Percentiles rank a stretch among this genome's conserved stretches.
phyloP scores from a whole-genome alignment of 2,888 invertebrate species.

The Drosophila tanythrix region DNA sequence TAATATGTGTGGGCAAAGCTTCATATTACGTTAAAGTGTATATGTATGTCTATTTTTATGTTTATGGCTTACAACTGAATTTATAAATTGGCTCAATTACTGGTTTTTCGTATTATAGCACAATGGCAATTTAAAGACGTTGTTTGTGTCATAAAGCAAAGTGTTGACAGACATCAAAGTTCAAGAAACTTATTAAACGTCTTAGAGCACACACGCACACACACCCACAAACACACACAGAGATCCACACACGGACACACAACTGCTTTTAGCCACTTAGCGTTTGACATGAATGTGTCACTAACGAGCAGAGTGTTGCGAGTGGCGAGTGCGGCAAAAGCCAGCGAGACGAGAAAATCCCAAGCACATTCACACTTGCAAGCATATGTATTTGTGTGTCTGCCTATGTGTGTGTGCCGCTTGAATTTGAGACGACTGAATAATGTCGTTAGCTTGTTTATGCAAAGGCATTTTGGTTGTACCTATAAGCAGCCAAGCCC shows the following conservation, averaged over 20 bases:
- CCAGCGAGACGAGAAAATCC: conserved; percentile 21
- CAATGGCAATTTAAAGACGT: conserved; percentile 31
- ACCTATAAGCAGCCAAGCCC: neutral
- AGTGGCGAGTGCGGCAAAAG: conserved; percentile 43
- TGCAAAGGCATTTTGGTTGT: conserved; percentile 24
- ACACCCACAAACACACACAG: neutral
- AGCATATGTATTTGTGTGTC: neutral
- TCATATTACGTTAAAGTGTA: neutral
- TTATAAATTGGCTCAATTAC: conserved; percentile 1
- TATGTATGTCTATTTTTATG: neutral
- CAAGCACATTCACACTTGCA: conserved; percentile 15
- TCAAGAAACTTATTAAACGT: conserved; percentile 68
- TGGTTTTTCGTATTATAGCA: neutral
- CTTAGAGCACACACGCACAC: conserved; percentile 18
- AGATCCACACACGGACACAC: neutral
- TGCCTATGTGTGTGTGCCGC: conserved; percentile 16
- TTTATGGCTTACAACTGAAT: neutral
- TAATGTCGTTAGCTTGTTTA: conserved; percentile 42
- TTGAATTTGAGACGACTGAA: conserved; percentile 14
- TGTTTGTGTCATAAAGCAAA: conserved; percentile 37
- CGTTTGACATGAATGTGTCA: conserved; percentile 70
- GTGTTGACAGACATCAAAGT: conserved; percentile 57
- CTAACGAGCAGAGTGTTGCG: conserved; percentile 64
- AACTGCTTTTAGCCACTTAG: conserved; percentile 56
- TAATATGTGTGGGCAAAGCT: neutral